phyloP scores from a whole-genome alignment of 2,797 vertebrate genomes.

The Cirrhinus mrigala region DNA sequence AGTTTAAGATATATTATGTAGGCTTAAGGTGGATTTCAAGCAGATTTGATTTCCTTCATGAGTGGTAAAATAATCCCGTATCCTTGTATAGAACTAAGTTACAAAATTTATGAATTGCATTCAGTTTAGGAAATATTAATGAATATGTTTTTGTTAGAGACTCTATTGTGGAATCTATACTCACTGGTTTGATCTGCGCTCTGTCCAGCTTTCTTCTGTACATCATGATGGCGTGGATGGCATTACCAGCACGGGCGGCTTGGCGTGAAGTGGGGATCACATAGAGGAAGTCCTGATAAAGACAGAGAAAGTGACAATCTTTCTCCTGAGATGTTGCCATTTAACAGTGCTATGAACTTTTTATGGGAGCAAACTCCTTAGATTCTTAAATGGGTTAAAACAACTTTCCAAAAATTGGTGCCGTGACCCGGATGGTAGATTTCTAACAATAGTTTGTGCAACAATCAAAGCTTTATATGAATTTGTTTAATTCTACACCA shows the following conservation, averaged over 20 bases:
- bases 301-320: background rate
- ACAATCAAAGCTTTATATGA: background rate
- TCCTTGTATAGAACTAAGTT: background rate
- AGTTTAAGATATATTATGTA: background rate
- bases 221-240: slow-evolving; percentile 90
- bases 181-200: slow-evolving; percentile 93
- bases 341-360: background rate
- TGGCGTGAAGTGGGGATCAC: slow-evolving; percentile 86
- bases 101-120: background rate
- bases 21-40: background rate
- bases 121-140: background rate
- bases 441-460: background rate
- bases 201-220: slow-evolving; percentile 94
- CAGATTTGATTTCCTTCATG: background rate
- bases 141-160: background rate
- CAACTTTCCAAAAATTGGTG: background rate
- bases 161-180: slow-evolving; percentile 57
- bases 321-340: background rate
- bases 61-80: background rate
- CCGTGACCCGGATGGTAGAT: background rate
- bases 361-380: background rate
- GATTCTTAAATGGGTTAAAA: background rate
- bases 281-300: slow-evolving; percentile 89
- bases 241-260: slow-evolving; percentile 92
- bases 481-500: background rate